These are phyloP conservation scores for Strix occidentalis DNA, from an alignment of 2,797 vertebrate genomes.

Conservation along the genomic window DNA sequence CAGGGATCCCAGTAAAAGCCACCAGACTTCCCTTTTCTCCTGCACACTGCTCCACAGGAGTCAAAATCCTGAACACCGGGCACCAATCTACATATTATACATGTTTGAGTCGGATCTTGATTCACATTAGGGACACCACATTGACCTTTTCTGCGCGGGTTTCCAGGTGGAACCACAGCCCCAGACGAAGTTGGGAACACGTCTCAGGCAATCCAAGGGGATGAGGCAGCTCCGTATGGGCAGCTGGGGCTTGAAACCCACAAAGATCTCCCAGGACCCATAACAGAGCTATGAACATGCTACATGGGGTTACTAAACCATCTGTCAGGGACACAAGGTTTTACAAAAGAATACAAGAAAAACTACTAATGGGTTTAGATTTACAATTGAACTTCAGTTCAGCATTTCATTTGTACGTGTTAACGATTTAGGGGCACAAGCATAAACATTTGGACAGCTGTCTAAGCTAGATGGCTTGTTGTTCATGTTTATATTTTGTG, in stretches of 20 bases:
- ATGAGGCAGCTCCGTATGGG: neutral
- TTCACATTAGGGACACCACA: neutral
- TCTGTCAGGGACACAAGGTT: neutral
- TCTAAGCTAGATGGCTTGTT: neutral
- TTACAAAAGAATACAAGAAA: neutral
- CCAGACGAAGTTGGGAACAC: neutral
- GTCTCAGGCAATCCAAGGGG: neutral
- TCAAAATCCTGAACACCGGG: neutral
- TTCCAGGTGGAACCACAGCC: neutral
- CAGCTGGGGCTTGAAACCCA: neutral
- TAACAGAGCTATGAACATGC: neutral
- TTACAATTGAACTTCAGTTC: neutral
- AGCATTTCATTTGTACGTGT: neutral
- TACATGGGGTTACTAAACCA: neutral
- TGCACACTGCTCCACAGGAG: neutral
- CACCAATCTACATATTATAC: neutral
- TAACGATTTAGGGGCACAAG: neutral
- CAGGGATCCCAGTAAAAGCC: neutral
- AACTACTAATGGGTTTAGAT: neutral
- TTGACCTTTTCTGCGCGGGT: neutral
- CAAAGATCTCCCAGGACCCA: neutral
- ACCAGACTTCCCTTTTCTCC: neutral
- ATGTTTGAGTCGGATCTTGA: neutral
- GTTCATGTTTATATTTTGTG: neutral
- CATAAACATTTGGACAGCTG: conserved; percentile 44